Evolutionary conservation across 2,888 invertebrate species (phyloP).

Genomic region (Catocala sponsa): DNA sequence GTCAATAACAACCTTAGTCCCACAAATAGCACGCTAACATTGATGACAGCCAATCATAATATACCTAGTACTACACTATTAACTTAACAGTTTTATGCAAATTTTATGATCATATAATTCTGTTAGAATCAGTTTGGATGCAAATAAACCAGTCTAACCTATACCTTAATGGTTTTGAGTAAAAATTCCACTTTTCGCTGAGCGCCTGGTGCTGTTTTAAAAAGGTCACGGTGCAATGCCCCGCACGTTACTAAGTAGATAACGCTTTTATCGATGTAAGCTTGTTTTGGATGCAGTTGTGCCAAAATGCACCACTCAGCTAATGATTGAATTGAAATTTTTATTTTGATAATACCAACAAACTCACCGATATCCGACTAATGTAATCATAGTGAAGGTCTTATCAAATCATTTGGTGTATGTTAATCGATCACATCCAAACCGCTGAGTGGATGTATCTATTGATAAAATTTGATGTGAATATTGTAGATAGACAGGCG

Average conservation of each 20-base stretch:
- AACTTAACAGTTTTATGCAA: slow-evolving; percentile 24
- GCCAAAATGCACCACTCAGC: too few species aligned
- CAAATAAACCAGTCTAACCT: slow-evolving; percentile 37
- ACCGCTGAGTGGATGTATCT: too few species aligned
- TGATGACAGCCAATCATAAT: background rate
- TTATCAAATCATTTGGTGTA: too few species aligned
- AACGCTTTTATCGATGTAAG: background rate
- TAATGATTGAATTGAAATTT: too few species aligned
- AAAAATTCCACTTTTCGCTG: background rate
- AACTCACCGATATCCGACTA: too few species aligned
- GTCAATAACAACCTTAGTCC: too few species aligned
- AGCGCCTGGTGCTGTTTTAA: background rate
- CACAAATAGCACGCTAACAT: background rate
- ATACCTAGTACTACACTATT: slow-evolving; percentile 8
- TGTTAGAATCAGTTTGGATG: slow-evolving; percentile 28
- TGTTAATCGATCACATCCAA: too few species aligned
- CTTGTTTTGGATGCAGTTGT: too few species aligned
- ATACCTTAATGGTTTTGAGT: background rate
- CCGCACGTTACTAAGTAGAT: slow-evolving; percentile 9
- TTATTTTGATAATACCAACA: too few species aligned
- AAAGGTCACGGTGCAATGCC: slow-evolving; percentile 33
- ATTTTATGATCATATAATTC: slow-evolving; percentile 26
- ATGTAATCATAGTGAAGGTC: too few species aligned
- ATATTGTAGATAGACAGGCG: too few species aligned
- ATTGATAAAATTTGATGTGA: too few species aligned